Base-by-base conservation (phyloP, 2,113 vertebrate species). In the Alectura lathami region DNA sequence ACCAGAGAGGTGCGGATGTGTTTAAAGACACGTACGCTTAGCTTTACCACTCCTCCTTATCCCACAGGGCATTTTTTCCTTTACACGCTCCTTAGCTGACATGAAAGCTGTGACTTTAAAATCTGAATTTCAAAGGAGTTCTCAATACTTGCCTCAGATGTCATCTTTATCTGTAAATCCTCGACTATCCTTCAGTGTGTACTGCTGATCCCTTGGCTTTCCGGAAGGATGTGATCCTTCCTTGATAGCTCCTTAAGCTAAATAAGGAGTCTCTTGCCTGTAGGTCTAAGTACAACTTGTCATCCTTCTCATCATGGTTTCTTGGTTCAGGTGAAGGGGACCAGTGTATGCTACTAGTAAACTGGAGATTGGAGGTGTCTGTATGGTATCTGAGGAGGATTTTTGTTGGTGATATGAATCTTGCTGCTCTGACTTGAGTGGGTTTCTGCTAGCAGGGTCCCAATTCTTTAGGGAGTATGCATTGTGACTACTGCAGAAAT, bases 111-210 rank as follows among this genome's bases (percentile, higher is more conserved):
- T 75, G 92, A 83, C 80, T 94, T 89, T 30, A 81, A 89, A 80
- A 83, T 95, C 34, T 90, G 83, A 95, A 94, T 93, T 91, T 96
- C 86, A 92, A 73, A 94, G 79, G 42, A 78, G 40, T 85, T 77
- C 83, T 91, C 3, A 12, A 1, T 91, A 83, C 85, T 94, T 89
- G 42, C 90, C n/a, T 91, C 43, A 64, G 57, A 64, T 92, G 27
- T 67, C 15, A 21, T 76, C 56, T 95, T 93, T 74, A 84, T 87
- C 70, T 92, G 17, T 70, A 92, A 94, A 91, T 93, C 86, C 72
- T 76, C 56, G 42, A 5, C 62, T 80, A 11, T 87, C n/a, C 59
- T 93, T 91, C 47, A 47, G 62, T 73, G 51, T 87, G 73, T 11
- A 13, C 11, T 3, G 51, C 51, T 68, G 83, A 84, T 91, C 36